These are phyloP conservation scores for Barbus barbus DNA, from an alignment of 2,113 vertebrate genomes.

Conservation along the genomic window DNA sequence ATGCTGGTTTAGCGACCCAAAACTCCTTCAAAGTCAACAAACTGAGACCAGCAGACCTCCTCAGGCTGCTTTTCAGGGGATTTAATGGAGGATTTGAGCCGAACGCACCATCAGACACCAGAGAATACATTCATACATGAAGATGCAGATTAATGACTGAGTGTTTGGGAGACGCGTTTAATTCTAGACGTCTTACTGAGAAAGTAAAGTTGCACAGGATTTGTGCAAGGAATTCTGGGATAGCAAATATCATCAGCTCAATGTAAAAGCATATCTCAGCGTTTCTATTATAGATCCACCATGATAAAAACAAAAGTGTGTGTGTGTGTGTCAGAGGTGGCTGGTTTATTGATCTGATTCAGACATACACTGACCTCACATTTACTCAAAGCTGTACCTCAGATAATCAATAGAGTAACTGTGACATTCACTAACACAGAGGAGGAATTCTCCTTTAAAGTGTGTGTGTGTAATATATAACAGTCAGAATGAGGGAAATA, in stretches of 20 bases:
- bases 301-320: neutral
- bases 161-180: neutral
- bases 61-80: neutral
- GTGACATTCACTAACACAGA: conserved; percentile 9
- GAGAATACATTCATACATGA: neutral
- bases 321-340: neutral
- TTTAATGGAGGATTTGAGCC: neutral
- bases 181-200: neutral
- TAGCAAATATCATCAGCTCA: neutral
- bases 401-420: conserved; percentile 27
- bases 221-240: neutral
- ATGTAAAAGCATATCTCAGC: neutral
- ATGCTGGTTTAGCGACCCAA: neutral
- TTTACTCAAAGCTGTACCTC: conserved; percentile 23
- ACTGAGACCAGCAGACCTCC: neutral
- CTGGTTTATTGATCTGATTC: neutral
- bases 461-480: neutral
- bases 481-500: too few species aligned
- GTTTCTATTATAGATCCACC: too few species aligned
- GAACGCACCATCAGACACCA: neutral
- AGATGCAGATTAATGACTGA: neutral
- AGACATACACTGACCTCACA: neutral
- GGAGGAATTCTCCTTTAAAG: neutral
- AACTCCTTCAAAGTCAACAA: neutral
- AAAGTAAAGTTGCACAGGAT: neutral